These are phyloP conservation scores for Danio kyathit DNA, from an alignment of 2,797 vertebrate genomes.

Conservation along the genomic window DNA sequence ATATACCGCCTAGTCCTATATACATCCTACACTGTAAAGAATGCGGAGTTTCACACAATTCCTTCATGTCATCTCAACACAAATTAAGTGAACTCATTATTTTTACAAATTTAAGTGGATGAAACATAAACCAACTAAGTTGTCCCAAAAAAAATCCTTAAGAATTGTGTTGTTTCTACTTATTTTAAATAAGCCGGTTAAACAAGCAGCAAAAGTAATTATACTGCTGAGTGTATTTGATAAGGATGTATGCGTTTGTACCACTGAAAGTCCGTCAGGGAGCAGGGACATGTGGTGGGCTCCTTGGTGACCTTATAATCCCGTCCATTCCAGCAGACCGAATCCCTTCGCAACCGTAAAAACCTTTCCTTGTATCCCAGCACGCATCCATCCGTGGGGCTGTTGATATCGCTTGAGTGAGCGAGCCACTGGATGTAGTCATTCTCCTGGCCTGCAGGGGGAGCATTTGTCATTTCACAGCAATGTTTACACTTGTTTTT, in stretches of 20 bases:
- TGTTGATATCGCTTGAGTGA: conserved; percentile 87
- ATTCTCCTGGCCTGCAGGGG: conserved; percentile 79
- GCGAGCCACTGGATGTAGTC: conserved; percentile 95
- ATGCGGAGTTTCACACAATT: too few species aligned
- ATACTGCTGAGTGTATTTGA: background rate
- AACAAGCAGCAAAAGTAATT: too few species aligned
- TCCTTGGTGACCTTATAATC: conserved; percentile 85
- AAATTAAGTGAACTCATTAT: too few species aligned
- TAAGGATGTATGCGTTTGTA: conserved; percentile 65
- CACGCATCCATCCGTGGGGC: conserved; percentile 89
- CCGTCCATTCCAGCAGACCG: conserved; percentile 90
- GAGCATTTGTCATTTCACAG: background rate
- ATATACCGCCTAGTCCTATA: too few species aligned
- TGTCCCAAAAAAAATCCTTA: too few species aligned
- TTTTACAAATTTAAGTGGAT: too few species aligned
- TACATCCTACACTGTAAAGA: too few species aligned
- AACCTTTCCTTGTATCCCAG: conserved; percentile 93
- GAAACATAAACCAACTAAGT: too few species aligned
- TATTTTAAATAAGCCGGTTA: too few species aligned
- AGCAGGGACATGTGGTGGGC: conserved; percentile 85
- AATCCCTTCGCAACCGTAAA: conserved; percentile 89
- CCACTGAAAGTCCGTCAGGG: conserved; percentile 93
- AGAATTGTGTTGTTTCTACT: too few species aligned
- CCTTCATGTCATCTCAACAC: too few species aligned
- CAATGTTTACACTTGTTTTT: background rate